Evolutionary conservation across 2,888 invertebrate species (phyloP).

Genomic region (Blera fallax): DNA sequence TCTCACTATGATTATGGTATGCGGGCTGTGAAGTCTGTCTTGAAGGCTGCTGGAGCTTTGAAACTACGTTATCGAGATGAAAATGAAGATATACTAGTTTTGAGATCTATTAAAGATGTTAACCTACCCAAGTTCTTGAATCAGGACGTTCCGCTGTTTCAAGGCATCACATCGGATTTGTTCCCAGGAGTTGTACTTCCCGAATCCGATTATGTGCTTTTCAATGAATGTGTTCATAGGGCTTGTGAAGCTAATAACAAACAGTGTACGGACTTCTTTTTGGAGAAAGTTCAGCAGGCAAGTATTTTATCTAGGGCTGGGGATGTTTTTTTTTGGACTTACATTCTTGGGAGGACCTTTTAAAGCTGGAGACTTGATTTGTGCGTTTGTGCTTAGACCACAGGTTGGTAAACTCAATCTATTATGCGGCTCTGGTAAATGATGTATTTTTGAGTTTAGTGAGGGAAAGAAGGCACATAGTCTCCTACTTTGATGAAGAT

Average conservation of each 20-base stretch:
- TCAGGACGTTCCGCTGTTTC: conserved; percentile 94
- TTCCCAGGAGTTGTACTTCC: conserved; percentile 93
- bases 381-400: too few relatives aligned
- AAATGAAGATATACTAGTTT: conserved; percentile 91
- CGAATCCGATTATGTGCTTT: conserved; percentile 89
- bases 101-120: conserved; percentile 96
- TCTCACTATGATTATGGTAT: conserved; percentile 98
- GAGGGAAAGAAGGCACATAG: too few relatives aligned
- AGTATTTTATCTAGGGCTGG: background rate
- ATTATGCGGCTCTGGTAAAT: too few relatives aligned
- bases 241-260: conserved; percentile 88
- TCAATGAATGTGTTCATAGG: conserved; percentile 85
- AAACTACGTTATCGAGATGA: conserved; percentile 95
- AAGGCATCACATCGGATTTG: conserved; percentile 95
- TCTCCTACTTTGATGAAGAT: too few relatives aligned
- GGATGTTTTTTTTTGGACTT: background rate
- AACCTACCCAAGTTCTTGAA: conserved; percentile 96
- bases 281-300: conserved; percentile 90
- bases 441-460: too few relatives aligned
- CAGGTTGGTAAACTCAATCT: too few relatives aligned
- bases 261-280: conserved; percentile 92
- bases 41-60: conserved; percentile 94
- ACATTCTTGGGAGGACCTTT: too few relatives aligned
- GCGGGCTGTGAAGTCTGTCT: conserved; percentile 96
- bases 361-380: too few relatives aligned